phyloP scores from a whole-genome alignment of 2,113 vertebrate genomes.

The Clarias magur region DNA sequence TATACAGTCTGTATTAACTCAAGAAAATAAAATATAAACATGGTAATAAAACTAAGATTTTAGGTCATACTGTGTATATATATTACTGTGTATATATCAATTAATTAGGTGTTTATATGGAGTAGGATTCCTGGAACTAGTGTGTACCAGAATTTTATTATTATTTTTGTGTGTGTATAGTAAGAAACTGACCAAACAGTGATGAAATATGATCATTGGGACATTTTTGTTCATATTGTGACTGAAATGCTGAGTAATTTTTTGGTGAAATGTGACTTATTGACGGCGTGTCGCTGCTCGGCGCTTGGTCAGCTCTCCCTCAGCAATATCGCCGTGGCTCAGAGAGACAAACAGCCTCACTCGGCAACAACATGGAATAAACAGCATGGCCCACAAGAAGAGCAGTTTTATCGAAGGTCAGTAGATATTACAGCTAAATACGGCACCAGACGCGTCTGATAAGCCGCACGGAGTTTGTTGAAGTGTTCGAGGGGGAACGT shows the following conservation, averaged over 20 bases:
- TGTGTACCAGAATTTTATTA: not conserved
- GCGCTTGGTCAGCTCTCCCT: not conserved
- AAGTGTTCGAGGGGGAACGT: not conserved
- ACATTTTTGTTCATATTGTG: not conserved
- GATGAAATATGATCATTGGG: not conserved
- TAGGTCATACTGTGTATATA: no score
- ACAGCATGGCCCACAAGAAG: slow-evolving; percentile 75
- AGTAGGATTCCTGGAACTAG: not conserved
- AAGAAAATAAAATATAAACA: not conserved
- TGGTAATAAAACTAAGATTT: no score
- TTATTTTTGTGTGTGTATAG: not conserved
- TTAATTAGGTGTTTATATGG: not conserved
- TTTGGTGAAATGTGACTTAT: not conserved
- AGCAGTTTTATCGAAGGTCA: slow-evolving; percentile 76
- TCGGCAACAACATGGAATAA: slow-evolving; percentile 43
- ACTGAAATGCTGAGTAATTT: not conserved
- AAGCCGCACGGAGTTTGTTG: not conserved
- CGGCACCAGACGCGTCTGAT: not conserved
- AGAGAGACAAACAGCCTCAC: slow-evolving; percentile 20
- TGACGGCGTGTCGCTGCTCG: not conserved
- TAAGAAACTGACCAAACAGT: no score
- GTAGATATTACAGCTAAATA: slow-evolving; percentile 13
- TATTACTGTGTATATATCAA: not conserved
- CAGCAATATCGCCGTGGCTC: slow-evolving; percentile 12
- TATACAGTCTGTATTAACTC: not conserved